Percentiles rank a stretch among this genome's conserved stretches.
Conservation (phyloP, 2,888 invertebrate species). For the Tribolium freemani region DNA sequence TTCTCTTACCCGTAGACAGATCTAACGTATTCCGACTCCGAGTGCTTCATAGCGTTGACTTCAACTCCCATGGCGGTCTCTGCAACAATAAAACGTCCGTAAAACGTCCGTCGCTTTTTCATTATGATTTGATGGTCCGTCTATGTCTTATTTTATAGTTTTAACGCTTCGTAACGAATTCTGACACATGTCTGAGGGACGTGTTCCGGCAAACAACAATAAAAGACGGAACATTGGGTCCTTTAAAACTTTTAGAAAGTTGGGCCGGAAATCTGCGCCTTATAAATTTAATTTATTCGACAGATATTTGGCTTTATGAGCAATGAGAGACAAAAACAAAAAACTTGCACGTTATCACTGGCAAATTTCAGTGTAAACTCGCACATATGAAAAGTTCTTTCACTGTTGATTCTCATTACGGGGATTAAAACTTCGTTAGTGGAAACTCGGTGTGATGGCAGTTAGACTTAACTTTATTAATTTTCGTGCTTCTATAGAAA, state of each 20-base stretch:
- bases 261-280: constrained; percentile 28
- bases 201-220: constrained; percentile 24
- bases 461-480: no score
- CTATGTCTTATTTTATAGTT: constrained; percentile 27
- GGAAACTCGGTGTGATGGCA: no score
- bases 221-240: constrained; percentile 10
- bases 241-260: constrained; percentile 27
- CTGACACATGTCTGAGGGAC: constrained; percentile 22
- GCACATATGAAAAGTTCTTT: neutral
- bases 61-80: constrained; percentile 74
- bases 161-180: constrained; percentile 18
- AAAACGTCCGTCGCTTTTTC: constrained; percentile 20
- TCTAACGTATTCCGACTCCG: constrained; percentile 67
- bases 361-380: no score
- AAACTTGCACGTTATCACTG: no score
- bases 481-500: no score
- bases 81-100: constrained; percentile 53
- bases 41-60: constrained; percentile 65
- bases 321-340: no score
- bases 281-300: constrained; percentile 39
- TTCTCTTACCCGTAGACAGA: constrained; percentile 65
- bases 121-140: constrained; percentile 27
- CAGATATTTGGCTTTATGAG: constrained; percentile 43
- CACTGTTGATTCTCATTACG: neutral
- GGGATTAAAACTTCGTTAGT: neutral